These are phyloP conservation scores for Drosophila subquinaria DNA, from an alignment of 2,888 invertebrate genomes.

Conservation along the genomic window DNA sequence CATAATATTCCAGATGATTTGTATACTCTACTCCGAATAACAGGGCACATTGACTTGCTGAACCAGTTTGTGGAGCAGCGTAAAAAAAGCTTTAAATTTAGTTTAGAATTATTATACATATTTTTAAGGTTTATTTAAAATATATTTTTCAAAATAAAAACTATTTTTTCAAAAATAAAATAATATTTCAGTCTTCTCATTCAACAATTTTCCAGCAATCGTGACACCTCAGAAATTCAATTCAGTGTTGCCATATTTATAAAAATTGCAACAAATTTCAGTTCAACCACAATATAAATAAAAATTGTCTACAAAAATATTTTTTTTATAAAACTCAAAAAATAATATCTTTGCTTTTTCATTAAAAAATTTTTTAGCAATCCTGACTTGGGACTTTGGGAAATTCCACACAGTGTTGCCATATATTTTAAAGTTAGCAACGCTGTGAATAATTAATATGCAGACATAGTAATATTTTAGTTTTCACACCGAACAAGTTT, in stretches of 20 bases:
- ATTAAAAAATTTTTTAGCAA: not conserved
- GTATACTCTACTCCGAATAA: not conserved
- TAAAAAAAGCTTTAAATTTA: not conserved
- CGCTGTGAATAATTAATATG: not conserved
- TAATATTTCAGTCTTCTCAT: not conserved
- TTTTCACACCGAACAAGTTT: not conserved
- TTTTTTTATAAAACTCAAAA: no score
- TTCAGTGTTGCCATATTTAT: no score
- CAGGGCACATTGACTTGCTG: not conserved
- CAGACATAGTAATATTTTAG: not conserved
- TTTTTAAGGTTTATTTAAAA: not conserved
- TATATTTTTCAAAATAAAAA: not conserved
- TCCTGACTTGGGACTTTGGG: not conserved
- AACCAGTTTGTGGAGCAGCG: not conserved
- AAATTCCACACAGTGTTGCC: not conserved
- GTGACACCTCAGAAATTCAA: no score
- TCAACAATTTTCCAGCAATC: not conserved
- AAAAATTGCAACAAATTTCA: not conserved
- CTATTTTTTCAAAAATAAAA: not conserved
- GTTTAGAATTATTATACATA: not conserved
- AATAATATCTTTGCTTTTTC: no score
- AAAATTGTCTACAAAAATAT: no score
- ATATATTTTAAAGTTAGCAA: not conserved
- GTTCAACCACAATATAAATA: no score
- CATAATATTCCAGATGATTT: slow-evolving; percentile 1